Percentiles rank a stretch among this genome's conserved stretches.
These are phyloP conservation scores for Pipistrellus kuhlii DNA, from an alignment of 2,797 vertebrate species.

Conservation along the genomic window DNA sequence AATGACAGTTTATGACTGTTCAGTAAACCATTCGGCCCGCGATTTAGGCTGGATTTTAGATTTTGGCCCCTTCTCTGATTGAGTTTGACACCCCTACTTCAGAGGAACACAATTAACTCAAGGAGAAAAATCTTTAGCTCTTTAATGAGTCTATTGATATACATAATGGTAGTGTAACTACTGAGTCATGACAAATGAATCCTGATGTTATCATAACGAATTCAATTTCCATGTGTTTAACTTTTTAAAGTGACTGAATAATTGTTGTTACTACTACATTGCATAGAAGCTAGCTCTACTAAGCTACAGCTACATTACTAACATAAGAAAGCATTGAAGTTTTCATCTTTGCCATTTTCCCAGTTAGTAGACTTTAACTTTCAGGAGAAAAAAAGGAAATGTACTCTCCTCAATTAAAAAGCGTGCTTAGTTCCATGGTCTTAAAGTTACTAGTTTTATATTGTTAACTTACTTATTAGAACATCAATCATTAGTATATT, in stretches of 20 bases:
- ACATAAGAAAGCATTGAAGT: slow-evolving; percentile 15
- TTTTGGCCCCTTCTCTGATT: no score
- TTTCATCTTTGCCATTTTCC: slow-evolving; percentile 19
- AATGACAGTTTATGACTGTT: no score
- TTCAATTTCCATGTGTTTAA: slow-evolving; percentile 62
- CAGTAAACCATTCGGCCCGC: no score
- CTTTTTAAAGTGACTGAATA: slow-evolving; percentile 10
- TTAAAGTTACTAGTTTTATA: slow-evolving; percentile 1
- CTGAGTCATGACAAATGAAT: slow-evolving; percentile 65
- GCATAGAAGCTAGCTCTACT: slow-evolving; percentile 23
- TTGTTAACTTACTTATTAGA: background rate
- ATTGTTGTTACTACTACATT: slow-evolving; percentile 50
- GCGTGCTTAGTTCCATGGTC: background rate
- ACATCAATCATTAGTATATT: background rate
- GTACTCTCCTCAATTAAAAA: background rate
- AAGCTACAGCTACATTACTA: background rate
- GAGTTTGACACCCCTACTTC: no score
- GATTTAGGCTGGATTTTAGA: no score
- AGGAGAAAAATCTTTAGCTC: slow-evolving; percentile 77
- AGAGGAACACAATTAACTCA: slow-evolving; percentile 71
- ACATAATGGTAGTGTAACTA: slow-evolving; percentile 60
- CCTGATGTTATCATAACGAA: slow-evolving; percentile 59
- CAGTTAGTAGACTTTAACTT: slow-evolving; percentile 30
- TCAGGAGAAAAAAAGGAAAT: background rate
- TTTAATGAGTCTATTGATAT: slow-evolving; percentile 78